These are phyloP conservation scores for Drosophila subquinaria DNA, from an alignment of 2,888 invertebrate genomes.

Conservation along the genomic window DNA sequence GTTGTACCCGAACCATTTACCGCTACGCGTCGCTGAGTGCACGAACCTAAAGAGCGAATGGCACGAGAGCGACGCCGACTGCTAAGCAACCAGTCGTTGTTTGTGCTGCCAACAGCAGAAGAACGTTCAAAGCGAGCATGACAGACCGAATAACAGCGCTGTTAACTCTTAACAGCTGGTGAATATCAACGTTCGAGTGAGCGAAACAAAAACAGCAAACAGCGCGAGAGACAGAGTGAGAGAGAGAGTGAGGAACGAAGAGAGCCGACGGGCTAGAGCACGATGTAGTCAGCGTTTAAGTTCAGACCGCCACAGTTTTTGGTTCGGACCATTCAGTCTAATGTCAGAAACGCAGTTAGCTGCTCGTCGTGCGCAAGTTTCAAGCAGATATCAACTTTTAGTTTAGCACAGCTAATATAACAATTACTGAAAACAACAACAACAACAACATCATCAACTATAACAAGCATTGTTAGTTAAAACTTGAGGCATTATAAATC, in stretches of 20 bases:
- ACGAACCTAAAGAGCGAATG: slow-evolving; percentile 46
- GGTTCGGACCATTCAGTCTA: slow-evolving; percentile 80
- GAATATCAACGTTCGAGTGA: slow-evolving; percentile 32
- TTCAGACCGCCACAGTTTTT: slow-evolving; percentile 75
- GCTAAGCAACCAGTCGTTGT: slow-evolving; percentile 65
- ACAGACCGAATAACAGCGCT: slow-evolving; percentile 47
- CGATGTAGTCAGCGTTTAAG: slow-evolving; percentile 53
- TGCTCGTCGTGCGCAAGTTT: slow-evolving; percentile 84
- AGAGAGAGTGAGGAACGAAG: slow-evolving; percentile 11
- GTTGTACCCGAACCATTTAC: slow-evolving; percentile 48
- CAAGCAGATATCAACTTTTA: slow-evolving; percentile 46
- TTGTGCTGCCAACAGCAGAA: slow-evolving; percentile 48
- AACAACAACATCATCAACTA: slow-evolving; percentile 44
- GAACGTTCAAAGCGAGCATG: slow-evolving; percentile 27
- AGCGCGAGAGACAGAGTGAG: slow-evolving; percentile 11
- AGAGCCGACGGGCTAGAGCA: slow-evolving; percentile 45
- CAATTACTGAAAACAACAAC: slow-evolving; percentile 41
- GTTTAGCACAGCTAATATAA: slow-evolving; percentile 57
- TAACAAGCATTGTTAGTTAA: slow-evolving; percentile 53
- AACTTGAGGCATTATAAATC: slow-evolving; percentile 63
- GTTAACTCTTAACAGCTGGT: slow-evolving; percentile 44
- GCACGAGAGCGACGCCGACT: slow-evolving; percentile 33
- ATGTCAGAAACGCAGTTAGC: slow-evolving; percentile 84
- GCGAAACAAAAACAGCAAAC: slow-evolving; percentile 18
- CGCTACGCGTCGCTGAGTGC: slow-evolving; percentile 66